Conservation (phyloP, 2,888 invertebrate genomes). For the Catocala sponsa region DNA sequence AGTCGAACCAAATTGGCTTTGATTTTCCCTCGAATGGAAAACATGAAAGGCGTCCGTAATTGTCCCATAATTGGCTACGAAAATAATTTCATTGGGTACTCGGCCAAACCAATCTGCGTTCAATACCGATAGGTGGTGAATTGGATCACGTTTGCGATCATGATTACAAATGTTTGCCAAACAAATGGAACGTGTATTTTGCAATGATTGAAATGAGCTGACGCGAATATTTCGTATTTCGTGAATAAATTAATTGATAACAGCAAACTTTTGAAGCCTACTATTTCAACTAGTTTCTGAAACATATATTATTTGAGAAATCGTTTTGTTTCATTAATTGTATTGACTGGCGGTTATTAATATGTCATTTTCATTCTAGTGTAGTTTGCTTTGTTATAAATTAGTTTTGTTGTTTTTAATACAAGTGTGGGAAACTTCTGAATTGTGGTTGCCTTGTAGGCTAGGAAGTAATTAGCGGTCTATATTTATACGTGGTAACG, state of each 20-base stretch:
- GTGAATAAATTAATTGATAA: too few relatives aligned
- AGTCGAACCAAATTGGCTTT: background rate
- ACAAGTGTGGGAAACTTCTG: slow-evolving; percentile 5
- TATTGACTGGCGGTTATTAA: too few relatives aligned
- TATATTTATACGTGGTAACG: slow-evolving; percentile 5
- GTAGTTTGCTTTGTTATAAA: too few relatives aligned
- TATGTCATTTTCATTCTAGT: too few relatives aligned
- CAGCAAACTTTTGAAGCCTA: too few relatives aligned
- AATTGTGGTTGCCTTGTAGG: slow-evolving; percentile 10
- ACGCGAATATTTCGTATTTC: background rate
- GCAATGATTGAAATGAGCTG: slow-evolving; percentile 29
- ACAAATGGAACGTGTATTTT: slow-evolving; percentile 26
- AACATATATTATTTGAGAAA: too few relatives aligned
- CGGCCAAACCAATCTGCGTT: slow-evolving; percentile 22
- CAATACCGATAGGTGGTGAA: slow-evolving; percentile 21
- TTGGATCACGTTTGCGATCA: slow-evolving; percentile 42
- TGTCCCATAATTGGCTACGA: slow-evolving; percentile 25
- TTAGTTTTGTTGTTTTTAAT: too few relatives aligned
- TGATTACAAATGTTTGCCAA: slow-evolving; percentile 38
- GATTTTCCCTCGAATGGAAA: slow-evolving; percentile 3
- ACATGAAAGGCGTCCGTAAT: slow-evolving; percentile 17
- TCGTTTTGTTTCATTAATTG: too few relatives aligned
- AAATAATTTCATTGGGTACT: slow-evolving; percentile 23
- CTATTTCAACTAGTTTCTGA: too few relatives aligned
- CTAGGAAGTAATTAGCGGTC: slow-evolving; percentile 8